Evolutionary conservation across 2,113 vertebrate species (phyloP).

Genomic region (Chionomys nivalis): DNA sequence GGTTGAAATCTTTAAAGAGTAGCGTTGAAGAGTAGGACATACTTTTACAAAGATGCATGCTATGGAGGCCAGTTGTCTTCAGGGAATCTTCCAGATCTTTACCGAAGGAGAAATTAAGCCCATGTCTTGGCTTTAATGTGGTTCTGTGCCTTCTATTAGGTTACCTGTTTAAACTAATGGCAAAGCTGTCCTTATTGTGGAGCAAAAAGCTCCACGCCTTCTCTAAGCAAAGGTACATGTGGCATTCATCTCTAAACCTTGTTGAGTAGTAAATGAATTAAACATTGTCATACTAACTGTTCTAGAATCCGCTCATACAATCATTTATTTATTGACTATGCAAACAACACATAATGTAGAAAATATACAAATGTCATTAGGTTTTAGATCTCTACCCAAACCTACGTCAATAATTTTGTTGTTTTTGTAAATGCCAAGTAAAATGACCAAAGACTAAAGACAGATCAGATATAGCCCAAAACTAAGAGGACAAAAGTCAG

Average conservation of each 20-base stretch:
- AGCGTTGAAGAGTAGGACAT: background rate
- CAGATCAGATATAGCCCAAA: conserved; percentile 14
- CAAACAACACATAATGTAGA: conserved; percentile 21
- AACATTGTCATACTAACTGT: conserved; percentile 40
- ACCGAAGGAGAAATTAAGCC: conserved; percentile 14
- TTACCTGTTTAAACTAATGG: conserved; percentile 17
- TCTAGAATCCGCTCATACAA: conserved; percentile 50
- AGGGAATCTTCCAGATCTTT: conserved; percentile 28
- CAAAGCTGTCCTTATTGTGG: background rate
- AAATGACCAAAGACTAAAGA: conserved; percentile 24
- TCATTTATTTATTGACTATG: conserved; percentile 51
- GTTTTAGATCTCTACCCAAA: conserved; percentile 28
- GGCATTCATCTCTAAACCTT: conserved; percentile 50
- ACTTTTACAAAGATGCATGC: conserved; percentile 1
- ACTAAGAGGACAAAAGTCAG: background rate
- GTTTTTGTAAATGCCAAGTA: conserved; percentile 31
- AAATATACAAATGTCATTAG: conserved; percentile 50
- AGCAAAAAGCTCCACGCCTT: background rate
- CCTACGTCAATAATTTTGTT: conserved; percentile 35
- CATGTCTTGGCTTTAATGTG: background rate
- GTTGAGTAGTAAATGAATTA: conserved; percentile 52
- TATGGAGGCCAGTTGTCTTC: background rate
- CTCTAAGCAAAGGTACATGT: conserved; percentile 47
- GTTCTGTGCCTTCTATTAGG: background rate
- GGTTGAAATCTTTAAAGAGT: background rate